phyloP scores from a whole-genome alignment of 2,113 vertebrate species.

The Atrichornis clamosus region DNA sequence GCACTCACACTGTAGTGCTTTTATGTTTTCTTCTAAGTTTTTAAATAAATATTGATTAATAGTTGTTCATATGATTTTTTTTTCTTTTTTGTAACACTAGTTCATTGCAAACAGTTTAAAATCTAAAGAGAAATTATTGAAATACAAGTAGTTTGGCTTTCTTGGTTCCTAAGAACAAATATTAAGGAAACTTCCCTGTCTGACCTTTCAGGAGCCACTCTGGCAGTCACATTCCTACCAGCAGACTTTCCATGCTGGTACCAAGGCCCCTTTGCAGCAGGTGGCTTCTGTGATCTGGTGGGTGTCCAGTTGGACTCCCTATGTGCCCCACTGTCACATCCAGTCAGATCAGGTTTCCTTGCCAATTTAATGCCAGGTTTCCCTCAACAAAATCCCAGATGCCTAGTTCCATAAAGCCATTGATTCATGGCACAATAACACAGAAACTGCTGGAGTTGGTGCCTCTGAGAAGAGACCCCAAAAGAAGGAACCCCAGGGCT shows the following conservation, averaged over 20 bases:
- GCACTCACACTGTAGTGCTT: background rate
- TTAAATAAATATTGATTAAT: background rate
- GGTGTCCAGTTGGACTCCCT: accelerated
- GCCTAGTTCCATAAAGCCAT: background rate
- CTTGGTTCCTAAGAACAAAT: background rate
- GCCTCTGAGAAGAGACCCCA: accelerated
- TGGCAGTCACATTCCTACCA: background rate
- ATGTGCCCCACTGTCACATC: too few relatives aligned
- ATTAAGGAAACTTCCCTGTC: background rate
- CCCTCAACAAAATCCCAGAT: background rate
- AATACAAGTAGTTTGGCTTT: background rate
- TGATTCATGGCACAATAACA: background rate
- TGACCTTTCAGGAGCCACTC: background rate
- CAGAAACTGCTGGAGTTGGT: background rate
- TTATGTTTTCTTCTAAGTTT: background rate
- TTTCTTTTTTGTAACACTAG: background rate
- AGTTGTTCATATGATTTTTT: accelerated
- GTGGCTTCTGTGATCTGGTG: background rate
- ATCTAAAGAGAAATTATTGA: background rate
- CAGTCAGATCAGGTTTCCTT: background rate
- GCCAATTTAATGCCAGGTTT: background rate
- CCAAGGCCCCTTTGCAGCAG: background rate
- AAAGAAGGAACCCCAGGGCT: background rate
- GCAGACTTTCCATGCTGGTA: background rate
- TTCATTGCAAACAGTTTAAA: background rate